phyloP scores from a whole-genome alignment of 2,888 invertebrate genomes.

The Metopia argyrocephala region DNA sequence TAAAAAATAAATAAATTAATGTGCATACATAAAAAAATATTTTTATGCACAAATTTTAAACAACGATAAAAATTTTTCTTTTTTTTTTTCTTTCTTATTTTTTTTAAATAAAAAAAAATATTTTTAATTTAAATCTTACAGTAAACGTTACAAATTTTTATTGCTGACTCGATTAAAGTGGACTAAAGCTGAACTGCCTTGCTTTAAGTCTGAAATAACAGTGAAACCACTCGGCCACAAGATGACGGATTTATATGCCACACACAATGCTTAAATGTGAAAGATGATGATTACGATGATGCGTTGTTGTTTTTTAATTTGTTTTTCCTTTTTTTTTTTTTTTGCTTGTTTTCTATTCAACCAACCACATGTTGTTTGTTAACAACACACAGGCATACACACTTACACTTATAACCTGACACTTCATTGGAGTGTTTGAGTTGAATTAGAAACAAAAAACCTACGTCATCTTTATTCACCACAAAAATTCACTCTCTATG shows the following conservation, averaged over 20 bases:
- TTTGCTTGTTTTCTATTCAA: constrained; percentile 20
- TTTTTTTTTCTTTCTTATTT: neutral
- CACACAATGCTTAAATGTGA: constrained; percentile 1
- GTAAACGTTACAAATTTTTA: neutral
- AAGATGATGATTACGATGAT: neutral
- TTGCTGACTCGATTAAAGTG: constrained; percentile 12
- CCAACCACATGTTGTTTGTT: constrained; percentile 63
- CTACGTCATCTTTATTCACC: constrained; percentile 8
- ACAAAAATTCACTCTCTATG: neutral
- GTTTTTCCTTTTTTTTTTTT: neutral
- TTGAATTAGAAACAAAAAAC: constrained; percentile 29
- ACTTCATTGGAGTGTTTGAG: constrained; percentile 15
- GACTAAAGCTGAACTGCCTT: constrained; percentile 69
- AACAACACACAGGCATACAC: constrained; percentile 1
- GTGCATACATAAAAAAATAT: neutral
- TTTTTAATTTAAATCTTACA: constrained; percentile 16
- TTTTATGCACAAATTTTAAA: neutral
- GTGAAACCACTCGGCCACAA: constrained; percentile 71
- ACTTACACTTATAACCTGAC: constrained; percentile 1
- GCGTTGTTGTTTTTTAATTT: constrained; percentile 16
- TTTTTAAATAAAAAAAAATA: neutral
- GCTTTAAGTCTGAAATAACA: constrained; percentile 74
- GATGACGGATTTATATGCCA: constrained; percentile 74
- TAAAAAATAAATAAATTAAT: too few species aligned
- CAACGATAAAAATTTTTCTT: neutral